phyloP scores from a whole-genome alignment of 2,113 vertebrate species.

The Lepisosteus osseus region DNA sequence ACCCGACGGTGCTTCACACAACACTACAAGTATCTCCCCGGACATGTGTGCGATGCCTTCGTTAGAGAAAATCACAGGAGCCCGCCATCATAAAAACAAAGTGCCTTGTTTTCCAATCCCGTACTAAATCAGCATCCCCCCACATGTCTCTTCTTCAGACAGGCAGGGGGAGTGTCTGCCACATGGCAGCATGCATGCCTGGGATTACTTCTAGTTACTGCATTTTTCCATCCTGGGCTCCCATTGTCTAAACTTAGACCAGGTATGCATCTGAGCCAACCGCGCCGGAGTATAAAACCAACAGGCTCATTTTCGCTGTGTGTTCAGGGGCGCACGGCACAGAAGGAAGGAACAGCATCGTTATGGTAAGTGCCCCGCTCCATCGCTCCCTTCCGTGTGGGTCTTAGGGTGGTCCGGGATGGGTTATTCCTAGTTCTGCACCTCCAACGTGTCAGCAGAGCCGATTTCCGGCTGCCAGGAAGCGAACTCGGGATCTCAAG shows the following conservation, averaged over 20 bases:
- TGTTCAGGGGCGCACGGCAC: slow-evolving; percentile 23
- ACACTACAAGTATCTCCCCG: too few relatives aligned
- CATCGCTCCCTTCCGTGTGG: neutral
- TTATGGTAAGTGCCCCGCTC: slow-evolving; percentile 41
- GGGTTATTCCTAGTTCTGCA: neutral
- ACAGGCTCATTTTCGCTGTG: slow-evolving; percentile 14
- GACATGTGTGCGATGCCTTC: too few relatives aligned
- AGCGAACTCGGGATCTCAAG: too few relatives aligned
- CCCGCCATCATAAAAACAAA: too few relatives aligned
- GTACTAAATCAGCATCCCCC: too few relatives aligned
- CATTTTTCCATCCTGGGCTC: slow-evolving; percentile 4
- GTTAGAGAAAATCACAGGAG: too few relatives aligned
- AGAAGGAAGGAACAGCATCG: slow-evolving; percentile 30
- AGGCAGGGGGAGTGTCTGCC: slow-evolving; percentile 24
- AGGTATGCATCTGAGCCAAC: slow-evolving; percentile 24
- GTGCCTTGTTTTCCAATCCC: too few relatives aligned
- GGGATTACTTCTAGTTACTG: slow-evolving; percentile 12
- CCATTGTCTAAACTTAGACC: slow-evolving; percentile 53
- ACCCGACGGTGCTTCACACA: too few relatives aligned
- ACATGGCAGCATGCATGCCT: slow-evolving; percentile 41
- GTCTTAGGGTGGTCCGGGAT: neutral
- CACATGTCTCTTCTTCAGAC: slow-evolving; percentile 10
- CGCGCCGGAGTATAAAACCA: slow-evolving; percentile 41
- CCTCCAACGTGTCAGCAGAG: too few relatives aligned
- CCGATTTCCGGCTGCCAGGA: too few relatives aligned